Evolutionary conservation across 2,797 vertebrate genomes (phyloP).

Genomic region (Phoeniculus purpureus): DNA sequence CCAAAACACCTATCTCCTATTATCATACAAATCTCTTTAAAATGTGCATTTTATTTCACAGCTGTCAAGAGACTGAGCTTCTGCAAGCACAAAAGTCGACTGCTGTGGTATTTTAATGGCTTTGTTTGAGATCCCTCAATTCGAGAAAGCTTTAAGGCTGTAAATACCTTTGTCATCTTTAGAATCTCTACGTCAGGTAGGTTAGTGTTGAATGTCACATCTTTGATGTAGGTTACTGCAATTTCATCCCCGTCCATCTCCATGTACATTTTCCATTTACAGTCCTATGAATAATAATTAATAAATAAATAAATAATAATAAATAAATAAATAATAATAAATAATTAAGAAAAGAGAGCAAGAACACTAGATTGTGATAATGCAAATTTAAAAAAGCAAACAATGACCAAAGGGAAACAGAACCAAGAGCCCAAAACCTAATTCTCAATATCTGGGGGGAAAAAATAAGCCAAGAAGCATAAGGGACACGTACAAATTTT

Average conservation of each 20-base stretch:
- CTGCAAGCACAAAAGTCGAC: constrained; percentile 75
- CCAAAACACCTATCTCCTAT: constrained; percentile 65
- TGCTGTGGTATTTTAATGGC: constrained; percentile 81
- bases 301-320: no score
- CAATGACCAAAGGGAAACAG: constrained; percentile 10
- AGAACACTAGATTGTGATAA: constrained; percentile 29
- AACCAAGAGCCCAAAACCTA: background rate
- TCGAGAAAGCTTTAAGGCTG: constrained; percentile 74
- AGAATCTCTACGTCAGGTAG: constrained; percentile 87
- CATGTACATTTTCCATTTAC: constrained; percentile 99
- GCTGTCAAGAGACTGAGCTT: constrained; percentile 72
- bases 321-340: no score
- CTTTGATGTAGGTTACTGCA: constrained; percentile 96
- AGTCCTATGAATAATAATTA: constrained; percentile 88
- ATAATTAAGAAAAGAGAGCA: no score
- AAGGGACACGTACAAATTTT: background rate
- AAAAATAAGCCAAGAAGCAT: background rate
- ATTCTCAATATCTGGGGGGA: background rate
- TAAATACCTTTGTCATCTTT: constrained; percentile 95
- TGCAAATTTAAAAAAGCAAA: constrained; percentile 16
- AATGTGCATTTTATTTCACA: constrained; percentile 78
- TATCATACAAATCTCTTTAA: constrained; percentile 78
- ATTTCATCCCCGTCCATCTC: constrained; percentile 97
- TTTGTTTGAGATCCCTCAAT: constrained; percentile 79
- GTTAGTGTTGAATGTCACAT: constrained; percentile 93